Conservation (phyloP, 2,888 invertebrate genomes). For the Petrolisthes cinctipes region DNA sequence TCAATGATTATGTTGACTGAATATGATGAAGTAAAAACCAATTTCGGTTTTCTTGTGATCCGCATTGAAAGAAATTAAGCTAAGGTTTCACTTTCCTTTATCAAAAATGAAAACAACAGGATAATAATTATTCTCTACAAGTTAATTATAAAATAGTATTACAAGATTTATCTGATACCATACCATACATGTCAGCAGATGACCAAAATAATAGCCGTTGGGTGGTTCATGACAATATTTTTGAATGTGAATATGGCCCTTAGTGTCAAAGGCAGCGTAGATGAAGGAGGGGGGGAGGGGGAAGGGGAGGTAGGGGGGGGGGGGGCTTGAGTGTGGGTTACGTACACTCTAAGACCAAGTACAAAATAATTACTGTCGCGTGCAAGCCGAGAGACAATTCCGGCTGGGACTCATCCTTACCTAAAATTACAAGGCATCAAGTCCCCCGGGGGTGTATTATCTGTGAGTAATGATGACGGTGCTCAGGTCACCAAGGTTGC, state of each 20-base stretch:
- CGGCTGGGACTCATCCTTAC: constrained; percentile 36
- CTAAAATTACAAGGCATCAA: constrained; percentile 17
- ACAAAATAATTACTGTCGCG: constrained; percentile 24
- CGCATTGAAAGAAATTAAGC: no score
- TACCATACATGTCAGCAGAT: no score
- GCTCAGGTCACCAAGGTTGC: background rate
- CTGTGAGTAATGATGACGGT: background rate
- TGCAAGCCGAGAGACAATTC: constrained; percentile 17
- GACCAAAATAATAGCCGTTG: no score
- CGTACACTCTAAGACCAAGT: background rate
- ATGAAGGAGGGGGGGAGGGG: background rate
- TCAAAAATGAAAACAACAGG: no score
- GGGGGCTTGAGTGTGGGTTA: background rate
- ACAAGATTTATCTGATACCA: no score
- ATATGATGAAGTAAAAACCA: no score
- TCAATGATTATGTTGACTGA: background rate
- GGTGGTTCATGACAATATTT: background rate
- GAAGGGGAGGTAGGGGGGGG: background rate
- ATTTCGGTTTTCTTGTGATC: no score
- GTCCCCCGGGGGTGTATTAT: constrained; percentile 6
- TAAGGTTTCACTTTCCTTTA: no score
- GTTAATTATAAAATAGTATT: background rate
- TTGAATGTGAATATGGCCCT: background rate
- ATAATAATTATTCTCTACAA: no score
- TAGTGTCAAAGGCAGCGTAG: background rate